Evolutionary conservation across 2,113 vertebrate species (phyloP).

Genomic region (Bos indicus): DNA sequence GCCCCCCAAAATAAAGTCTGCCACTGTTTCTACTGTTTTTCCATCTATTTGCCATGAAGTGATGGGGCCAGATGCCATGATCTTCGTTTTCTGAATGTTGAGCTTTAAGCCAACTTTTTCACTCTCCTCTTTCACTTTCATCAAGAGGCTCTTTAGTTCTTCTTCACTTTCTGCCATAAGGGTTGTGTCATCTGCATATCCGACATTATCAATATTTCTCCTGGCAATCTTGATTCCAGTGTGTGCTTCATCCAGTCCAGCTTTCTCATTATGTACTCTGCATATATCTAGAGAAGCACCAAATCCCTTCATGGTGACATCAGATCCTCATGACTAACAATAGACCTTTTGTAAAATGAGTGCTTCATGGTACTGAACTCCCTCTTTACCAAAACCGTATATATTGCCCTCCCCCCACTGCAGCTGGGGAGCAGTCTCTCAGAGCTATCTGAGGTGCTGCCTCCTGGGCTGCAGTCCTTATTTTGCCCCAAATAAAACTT

Average conservation of each 20-base stretch:
- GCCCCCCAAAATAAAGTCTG: not conserved
- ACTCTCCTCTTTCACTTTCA: not conserved
- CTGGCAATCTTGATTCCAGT: not conserved
- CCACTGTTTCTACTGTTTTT: not conserved
- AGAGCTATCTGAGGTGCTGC: not conserved
- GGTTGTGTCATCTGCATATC: not conserved
- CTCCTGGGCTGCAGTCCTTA: not conserved
- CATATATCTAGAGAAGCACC: not conserved
- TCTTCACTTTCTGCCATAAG: not conserved
- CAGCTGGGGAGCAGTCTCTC: not conserved
- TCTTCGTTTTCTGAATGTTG: not conserved
- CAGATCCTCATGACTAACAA: not conserved
- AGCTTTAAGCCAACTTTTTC: not conserved
- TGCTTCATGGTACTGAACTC: not conserved
- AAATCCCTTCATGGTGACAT: not conserved
- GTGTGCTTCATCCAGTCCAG: not conserved
- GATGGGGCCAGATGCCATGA: not conserved
- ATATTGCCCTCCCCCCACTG: not conserved
- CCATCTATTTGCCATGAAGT: not conserved
- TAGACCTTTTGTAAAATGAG: not conserved
- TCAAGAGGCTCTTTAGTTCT: not conserved
- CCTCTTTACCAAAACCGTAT: not conserved
- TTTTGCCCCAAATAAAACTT: not conserved
- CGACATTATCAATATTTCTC: not conserved
- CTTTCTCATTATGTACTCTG: not conserved